Evolutionary conservation across 1,140 invertebrate species (phyloP).

Genomic region (Penaeus indicus): DNA sequence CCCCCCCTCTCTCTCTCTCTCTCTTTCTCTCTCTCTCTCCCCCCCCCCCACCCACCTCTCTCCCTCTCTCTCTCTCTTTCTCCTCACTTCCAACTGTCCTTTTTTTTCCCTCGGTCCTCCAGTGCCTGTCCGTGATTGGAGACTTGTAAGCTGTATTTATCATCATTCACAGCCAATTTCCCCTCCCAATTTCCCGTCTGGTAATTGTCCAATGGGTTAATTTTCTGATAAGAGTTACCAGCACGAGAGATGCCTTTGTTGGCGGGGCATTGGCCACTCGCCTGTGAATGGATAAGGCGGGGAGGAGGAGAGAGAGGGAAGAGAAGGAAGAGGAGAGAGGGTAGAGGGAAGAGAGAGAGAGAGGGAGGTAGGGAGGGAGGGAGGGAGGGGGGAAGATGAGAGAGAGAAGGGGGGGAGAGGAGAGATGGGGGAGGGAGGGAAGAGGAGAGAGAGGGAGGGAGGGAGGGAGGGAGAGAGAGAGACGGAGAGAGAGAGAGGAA

Average conservation of each 20-base stretch:
- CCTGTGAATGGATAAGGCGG: conserved; percentile 53
- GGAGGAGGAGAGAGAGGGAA: background rate
- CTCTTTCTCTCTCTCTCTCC: too few species aligned
- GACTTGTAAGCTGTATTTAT: conserved; percentile 53
- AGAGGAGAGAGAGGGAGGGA: background rate
- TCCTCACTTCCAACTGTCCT: too few species aligned
- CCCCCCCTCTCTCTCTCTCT: too few species aligned
- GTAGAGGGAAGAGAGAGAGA: background rate
- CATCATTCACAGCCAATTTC: conserved; percentile 66
- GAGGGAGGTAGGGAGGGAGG: background rate
- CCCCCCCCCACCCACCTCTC: too few species aligned
- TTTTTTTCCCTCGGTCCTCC: background rate
- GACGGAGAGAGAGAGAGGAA: background rate
- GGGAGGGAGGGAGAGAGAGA: background rate
- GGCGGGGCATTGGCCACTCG: conserved; percentile 29
- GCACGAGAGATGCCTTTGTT: conserved; percentile 50
- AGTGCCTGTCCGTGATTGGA: conserved; percentile 15
- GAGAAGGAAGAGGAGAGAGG: background rate
- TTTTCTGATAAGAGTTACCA: conserved; percentile 57
- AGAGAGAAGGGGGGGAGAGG: background rate
- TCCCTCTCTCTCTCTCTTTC: too few species aligned
- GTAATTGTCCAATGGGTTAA: conserved; percentile 64
- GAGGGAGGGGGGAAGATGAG: background rate
- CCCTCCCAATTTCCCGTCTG: conserved; percentile 64
- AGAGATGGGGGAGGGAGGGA: background rate